Conservation (phyloP, 64 coral and sea anemone genomes). For the Montipora cactus region DNA sequence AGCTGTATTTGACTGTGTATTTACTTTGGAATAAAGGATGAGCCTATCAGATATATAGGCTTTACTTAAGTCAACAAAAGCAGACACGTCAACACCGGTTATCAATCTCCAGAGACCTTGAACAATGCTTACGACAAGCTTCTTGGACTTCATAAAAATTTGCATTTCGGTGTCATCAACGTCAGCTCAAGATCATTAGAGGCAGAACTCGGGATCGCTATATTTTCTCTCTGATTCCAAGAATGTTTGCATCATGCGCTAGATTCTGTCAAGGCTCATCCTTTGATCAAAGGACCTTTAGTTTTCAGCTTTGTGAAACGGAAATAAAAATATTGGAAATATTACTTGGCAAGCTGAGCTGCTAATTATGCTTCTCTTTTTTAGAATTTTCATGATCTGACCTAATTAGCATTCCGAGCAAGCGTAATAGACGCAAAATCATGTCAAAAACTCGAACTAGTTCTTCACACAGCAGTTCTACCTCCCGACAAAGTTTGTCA, state of each 20-base stretch:
- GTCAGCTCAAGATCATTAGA: conserved; percentile 63
- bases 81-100: not conserved
- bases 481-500: not conserved
- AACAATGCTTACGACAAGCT: conserved; percentile 14
- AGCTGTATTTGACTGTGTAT: not conserved
- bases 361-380: not conserved
- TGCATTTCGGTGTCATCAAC: conserved; percentile 52
- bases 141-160: conserved; percentile 41
- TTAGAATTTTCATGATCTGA: not conserved
- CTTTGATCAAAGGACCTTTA: not conserved
- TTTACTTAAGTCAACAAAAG: conserved; percentile 23
- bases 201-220: conserved; percentile 24
- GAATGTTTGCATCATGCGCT: not conserved
- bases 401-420: not conserved
- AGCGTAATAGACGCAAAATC: not conserved
- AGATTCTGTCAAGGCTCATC: not conserved
- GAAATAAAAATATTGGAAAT: not conserved
- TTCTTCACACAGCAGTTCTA: not conserved
- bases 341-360: not conserved
- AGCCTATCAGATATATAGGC: not conserved
- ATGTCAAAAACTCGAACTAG: conserved; percentile 14
- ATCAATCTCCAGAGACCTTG: conserved; percentile 16
- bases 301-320: not conserved
- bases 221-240: conserved; percentile 3
- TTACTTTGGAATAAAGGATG: not conserved